phyloP scores from a whole-genome alignment of 2,113 vertebrate genomes.

The Lathamus discolor region DNA sequence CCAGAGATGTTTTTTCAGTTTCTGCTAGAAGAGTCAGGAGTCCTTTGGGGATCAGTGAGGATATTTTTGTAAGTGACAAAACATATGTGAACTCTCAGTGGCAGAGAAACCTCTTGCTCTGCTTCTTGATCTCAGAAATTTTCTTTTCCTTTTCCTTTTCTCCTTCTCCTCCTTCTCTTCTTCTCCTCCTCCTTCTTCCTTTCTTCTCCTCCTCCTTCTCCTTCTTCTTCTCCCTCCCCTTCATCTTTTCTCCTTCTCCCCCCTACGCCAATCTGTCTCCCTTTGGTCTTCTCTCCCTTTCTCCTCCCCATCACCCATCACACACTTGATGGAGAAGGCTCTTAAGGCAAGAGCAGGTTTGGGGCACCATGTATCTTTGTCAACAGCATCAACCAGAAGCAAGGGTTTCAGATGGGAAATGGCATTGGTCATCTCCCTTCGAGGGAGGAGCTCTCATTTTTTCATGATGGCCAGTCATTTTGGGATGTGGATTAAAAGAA shows the following conservation, averaged over 20 bases:
- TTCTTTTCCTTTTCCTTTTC: too few relatives aligned
- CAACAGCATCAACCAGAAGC: background rate
- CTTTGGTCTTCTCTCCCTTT: background rate
- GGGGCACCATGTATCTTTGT: background rate
- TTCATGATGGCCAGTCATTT: background rate
- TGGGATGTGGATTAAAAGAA: conserved; percentile 22
- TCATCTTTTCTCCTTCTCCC: background rate
- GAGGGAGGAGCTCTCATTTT: conserved; percentile 3
- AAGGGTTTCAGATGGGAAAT: background rate
- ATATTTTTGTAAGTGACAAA: background rate
- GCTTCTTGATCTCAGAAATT: background rate
- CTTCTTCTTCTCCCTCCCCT: background rate
- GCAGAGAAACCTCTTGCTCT: background rate
- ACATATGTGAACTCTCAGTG: background rate
- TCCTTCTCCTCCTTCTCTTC: background rate
- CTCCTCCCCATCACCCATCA: too few relatives aligned
- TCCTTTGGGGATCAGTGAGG: background rate
- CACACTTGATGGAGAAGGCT: background rate
- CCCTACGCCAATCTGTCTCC: background rate
- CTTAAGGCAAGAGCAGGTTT: background rate
- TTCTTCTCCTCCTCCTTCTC: background rate
- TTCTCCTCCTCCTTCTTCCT: background rate
- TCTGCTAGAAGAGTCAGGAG: background rate
- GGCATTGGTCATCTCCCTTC: background rate
- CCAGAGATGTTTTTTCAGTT: background rate